phyloP scores from a whole-genome alignment of 2,888 invertebrate genomes.

The Leptopilina myrica region DNA sequence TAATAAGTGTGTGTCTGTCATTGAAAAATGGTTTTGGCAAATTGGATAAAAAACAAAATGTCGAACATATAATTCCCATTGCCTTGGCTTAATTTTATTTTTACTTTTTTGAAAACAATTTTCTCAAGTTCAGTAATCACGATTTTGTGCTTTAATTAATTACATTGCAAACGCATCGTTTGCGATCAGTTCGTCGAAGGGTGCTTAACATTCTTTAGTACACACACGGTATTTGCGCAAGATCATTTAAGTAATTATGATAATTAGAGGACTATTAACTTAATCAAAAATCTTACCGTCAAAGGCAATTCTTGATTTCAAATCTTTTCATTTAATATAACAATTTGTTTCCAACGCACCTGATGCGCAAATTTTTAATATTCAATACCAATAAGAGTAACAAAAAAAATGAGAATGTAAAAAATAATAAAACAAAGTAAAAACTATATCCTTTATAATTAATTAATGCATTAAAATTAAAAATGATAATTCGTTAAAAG shows the following conservation, averaged over 20 bases:
- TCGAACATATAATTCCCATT: not conserved
- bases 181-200: constrained; percentile 27
- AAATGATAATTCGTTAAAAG: too few relatives aligned
- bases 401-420: too few relatives aligned
- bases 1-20: constrained; percentile 7
- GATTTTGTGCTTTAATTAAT: constrained; percentile 44
- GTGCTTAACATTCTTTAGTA: constrained; percentile 41
- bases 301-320: constrained; percentile 15
- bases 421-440: too few relatives aligned
- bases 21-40: not conserved
- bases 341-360: not conserved
- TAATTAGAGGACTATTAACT: constrained; percentile 46
- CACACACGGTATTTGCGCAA: constrained; percentile 16
- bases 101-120: not conserved
- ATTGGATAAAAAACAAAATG: not conserved
- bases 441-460: too few relatives aligned
- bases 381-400: not conserved
- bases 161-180: constrained; percentile 40
- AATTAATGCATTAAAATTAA: too few relatives aligned
- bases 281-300: constrained; percentile 28
- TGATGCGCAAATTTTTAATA: not conserved
- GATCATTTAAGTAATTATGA: constrained; percentile 43
- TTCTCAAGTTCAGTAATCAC: constrained; percentile 23
- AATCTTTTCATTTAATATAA: constrained; percentile 28
- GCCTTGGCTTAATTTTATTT: not conserved